Base-by-base conservation (phyloP, 1,140 invertebrate species). In the Drosophila grimshawi region DNA sequence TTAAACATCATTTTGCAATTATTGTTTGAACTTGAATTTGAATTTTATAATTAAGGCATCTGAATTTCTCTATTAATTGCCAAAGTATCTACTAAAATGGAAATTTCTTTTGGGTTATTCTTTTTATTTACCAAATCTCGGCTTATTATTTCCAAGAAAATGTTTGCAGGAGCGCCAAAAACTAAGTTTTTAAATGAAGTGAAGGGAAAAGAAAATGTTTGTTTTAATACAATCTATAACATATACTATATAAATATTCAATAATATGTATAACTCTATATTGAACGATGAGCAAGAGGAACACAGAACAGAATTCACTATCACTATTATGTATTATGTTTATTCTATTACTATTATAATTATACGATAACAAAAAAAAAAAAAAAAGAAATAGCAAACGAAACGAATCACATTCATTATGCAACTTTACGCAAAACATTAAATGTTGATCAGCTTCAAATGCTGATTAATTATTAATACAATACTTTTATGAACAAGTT, bases 281-380 rank as follows among this genome's bases (percentile, higher is more conserved):
- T 74, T 68, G 71, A 81, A 55, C 56, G 55, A 63, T 43, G 62
- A 77, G 60, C 63, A 61, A 75, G 19, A 19, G 63, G 62, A 81
- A 80, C 49, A 41, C 4, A 33, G 48, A 37, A n/a, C 37, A 45
- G 41, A 76, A 61, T 74, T 74, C 57, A 69, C 52, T 69, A 76
- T 69, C 59, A 69, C 81, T 85, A 81, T 76, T 86, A 86, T 81
- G 63, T 81, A 81, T 81, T 86, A 85, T 76, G 78, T 85, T 85
- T 86, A 85, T 80, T 85, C 53, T 78, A 19, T 19, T 19, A 86
- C 69, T 76, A 59, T 69, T 70, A 76, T 65, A 43, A 81, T 80
- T 70, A 77, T 71, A 73, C 59, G 67, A 68, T 80, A 64, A 83
- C 77, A 67, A 65, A 65, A 19, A 19, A 19, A 19, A 19, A 19